Base-by-base conservation (phyloP, 2,888 invertebrate genomes). In the Salticus scenicus region DNA sequence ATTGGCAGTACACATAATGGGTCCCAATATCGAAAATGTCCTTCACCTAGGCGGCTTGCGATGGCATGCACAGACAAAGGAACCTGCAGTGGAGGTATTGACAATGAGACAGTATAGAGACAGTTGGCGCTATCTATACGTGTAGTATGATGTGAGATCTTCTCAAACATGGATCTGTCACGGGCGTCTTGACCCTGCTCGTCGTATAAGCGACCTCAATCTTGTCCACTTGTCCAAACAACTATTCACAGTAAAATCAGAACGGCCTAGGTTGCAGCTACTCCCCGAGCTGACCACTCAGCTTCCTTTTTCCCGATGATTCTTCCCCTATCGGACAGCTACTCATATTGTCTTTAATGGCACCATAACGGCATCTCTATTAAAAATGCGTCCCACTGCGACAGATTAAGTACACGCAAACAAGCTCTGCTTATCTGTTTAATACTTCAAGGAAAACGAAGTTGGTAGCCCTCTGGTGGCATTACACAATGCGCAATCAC, bases 171-270 rank as follows among this genome's bases (percentile, higher is more conserved):
- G 7, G n/a, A 17, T 47, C 42, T 47, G 42, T 47, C 17, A 17
- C 14, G 69, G 41, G 69, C 69, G n/a, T 37, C 41, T 24, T 47
- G 42, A 47, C 10, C 42, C 7, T 47, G 42, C 10, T 47, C 42
- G 7, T 14, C 42, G 7, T 37, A 41, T 31, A 66, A 8, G n/a
- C 17, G 12, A 66, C 28, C 14, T 66, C 66, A 17, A 30, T 66
- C 28, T 66, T 28, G 31, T 66, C 66, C 66, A 8, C 28, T 66
- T 28, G 31, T 66, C 66, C 66, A 8, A 66, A 66, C 28, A 66
- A 7, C 28, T 66, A 30, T 17, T 30, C 17, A 66, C 66, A 31
- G n/a, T 2, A 47, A 2, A 10, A 47, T n/a, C n/a, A n/a, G n/a
- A n/a, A n/a, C n/a, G n/a, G n/a, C n/a, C n/a, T 37, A 10, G n/a